Evolutionary conservation across 1,140 invertebrate species (phyloP), one percentile per base, ranked within the genome.

Genomic region (Leguminivora glycinivorella): DNA sequence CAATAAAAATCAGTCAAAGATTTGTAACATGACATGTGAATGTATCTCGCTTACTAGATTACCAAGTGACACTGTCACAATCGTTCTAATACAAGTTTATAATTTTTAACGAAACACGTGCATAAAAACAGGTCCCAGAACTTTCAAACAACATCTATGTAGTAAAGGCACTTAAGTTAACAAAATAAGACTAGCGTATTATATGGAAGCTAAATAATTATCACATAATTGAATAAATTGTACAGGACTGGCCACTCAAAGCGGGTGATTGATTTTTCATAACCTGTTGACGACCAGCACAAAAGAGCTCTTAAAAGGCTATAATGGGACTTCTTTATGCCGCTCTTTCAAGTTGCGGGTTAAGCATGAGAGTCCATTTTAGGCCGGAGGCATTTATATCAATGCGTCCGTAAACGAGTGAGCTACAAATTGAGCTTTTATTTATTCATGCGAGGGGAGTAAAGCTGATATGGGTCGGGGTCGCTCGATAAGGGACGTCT

Each of bases 391-490:
- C 68, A 75, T 78, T 83, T 82, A 83, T 81, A 84, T 83, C 80
- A 83, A 83, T 78, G 81, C 80, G 78, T 83, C 77, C 76, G 82
- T 83, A 84, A 84, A 83, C 83, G 83, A 79, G 81, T 77, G 78
- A 81, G 83, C 82, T 84, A 89, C 88, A 89, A 89, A 91, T 88
- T 91, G 87, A 88, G 85, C 84, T 83, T 91, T 88, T 88, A 89
- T 89, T 89, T 89, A 91, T 89, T 90, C 88, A 90, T 88, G 81
- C 79, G 80, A 86, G 84, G 87, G 84, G 87, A 81, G 80, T 78
- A 80, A 88, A 81, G 78, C 79, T 89, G 84, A 88, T 88, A 87
- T 89, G 85, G 85, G 88, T 88, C 85, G 84, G 83, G 86, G 87
- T 83, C 84, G 87, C 77, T 81, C 81, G 79, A 84, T 86, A 90